Base-by-base conservation (phyloP, 2,888 invertebrate genomes). In the Magallana nippona region DNA sequence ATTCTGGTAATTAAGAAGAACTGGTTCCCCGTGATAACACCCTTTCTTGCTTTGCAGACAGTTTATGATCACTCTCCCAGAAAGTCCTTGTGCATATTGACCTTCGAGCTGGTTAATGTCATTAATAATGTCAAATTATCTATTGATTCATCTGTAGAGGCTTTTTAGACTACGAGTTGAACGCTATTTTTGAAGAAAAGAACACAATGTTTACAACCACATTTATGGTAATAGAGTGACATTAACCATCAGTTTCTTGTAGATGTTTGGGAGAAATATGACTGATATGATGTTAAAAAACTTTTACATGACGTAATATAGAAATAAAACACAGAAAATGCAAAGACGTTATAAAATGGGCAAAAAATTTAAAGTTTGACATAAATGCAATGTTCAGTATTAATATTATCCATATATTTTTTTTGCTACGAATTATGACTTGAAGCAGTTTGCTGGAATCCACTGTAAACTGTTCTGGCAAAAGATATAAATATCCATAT, bases 111-210 rank as follows among this genome's bases (percentile, higher is more conserved):
- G 71, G 32, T 13, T 71, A 71, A 5, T 71, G 71, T 71, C 71
- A 71, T 71, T 71, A 15, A 71, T 32, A 71, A 71, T 71, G 71
- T 71, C 71, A 22, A 71, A 71, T 71, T 71, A 71, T 71, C 71
- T 71, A 71, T 71, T 71, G 71, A 71, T 71, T 71, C 71, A 71
- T 71, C 71, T 71, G 71, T 27, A 27, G 15, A 71, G 27, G 27
- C 71, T 71, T 71, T 71, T 71, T 71, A 71, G 71, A 71, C 71
- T 15, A 15, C 22, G 71, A 71, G 10, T 15, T 71, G 71, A 71
- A 71, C 71, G 71, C 71, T 71, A 71, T 71, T 32, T 60, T 71
- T 71, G 71, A 71, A 71, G 71, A 22, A 71, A 71, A 62, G 27
- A 71, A 71, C 71, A 32, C 71, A 32, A 71, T 71, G 32, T 71